A percentile compares a stretch with the other conserved stretches of the same genome.
These are phyloP conservation scores for Thrips palmi DNA, from an alignment of 1,140 invertebrate species.

Conservation along the genomic window DNA sequence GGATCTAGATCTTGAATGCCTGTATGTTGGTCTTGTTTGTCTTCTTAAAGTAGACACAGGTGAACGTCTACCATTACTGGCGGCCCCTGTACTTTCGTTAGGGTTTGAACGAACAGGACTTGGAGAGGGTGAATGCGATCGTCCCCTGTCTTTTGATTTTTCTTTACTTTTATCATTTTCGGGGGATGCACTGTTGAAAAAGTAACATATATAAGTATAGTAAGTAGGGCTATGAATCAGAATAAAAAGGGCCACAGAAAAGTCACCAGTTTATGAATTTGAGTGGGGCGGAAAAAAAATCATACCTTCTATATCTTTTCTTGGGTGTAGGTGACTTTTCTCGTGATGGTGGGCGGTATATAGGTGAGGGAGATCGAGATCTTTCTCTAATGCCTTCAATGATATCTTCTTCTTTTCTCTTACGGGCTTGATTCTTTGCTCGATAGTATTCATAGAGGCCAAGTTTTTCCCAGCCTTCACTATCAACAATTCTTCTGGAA, in stretches of 20 bases:
- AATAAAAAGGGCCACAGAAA: too few relatives aligned
- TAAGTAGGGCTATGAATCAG: background rate
- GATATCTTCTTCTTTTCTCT: constrained; percentile 75
- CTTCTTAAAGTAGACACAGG: too few relatives aligned
- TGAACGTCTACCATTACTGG: too few relatives aligned
- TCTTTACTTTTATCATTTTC: too few relatives aligned
- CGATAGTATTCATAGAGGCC: constrained; percentile 95
- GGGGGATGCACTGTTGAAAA: too few relatives aligned
- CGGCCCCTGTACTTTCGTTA: too few relatives aligned
- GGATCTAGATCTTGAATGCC: constrained; percentile 20
- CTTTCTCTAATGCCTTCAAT: constrained; percentile 42
- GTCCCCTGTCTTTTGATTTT: too few relatives aligned
- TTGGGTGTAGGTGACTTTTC: constrained; percentile 47
- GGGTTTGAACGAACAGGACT: too few relatives aligned
- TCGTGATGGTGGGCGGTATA: constrained; percentile 39
- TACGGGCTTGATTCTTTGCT: constrained; percentile 78
- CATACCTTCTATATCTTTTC: constrained; percentile 44
- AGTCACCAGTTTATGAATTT: too few relatives aligned
- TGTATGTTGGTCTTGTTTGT: too few relatives aligned
- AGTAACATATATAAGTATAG: background rate
- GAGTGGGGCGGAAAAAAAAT: background rate
- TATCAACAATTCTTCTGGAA: constrained; percentile 24
- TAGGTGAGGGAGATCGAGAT: constrained; percentile 55
- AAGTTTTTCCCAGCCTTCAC: constrained; percentile 95
- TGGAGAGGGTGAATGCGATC: too few relatives aligned